A percentile compares a stretch with the other conserved stretches of the same genome.
Evolutionary conservation across 2,113 vertebrate genomes (phyloP).

Genomic region (Ellobius talpinus): DNA sequence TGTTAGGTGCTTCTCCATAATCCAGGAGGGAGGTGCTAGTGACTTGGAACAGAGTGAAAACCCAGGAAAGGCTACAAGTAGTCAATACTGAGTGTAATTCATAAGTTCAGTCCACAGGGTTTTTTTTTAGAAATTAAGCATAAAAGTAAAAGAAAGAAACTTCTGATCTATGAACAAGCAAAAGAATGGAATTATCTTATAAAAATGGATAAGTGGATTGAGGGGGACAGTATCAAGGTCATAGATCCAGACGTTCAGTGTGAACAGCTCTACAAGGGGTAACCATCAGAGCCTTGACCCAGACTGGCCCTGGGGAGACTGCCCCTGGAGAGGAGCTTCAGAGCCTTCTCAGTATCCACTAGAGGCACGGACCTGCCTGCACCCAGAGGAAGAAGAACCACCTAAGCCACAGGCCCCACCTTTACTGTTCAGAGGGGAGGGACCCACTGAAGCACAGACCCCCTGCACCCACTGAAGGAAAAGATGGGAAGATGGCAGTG

Average conservation of each 20-base stretch:
- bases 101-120: background rate
- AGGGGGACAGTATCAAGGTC: background rate
- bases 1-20: background rate
- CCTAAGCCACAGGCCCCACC: no score
- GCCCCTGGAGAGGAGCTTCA: no score
- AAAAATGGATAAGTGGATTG: background rate
- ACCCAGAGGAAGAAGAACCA: no score
- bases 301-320: no score
- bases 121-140: background rate
- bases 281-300: no score
- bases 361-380: no score
- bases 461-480: no score
- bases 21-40: background rate
- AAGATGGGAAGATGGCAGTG: no score
- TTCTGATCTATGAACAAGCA: background rate
- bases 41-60: background rate
- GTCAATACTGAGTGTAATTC: background rate
- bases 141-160: background rate
- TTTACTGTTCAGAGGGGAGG: no score
- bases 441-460: no score
- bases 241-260: background rate
- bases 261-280: background rate
- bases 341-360: no score
- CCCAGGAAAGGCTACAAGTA: background rate
- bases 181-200: background rate